Percentiles rank a stretch among this genome's conserved stretches.
phyloP scores from a whole-genome alignment of 2,113 vertebrate genomes.

The Mionectes macconnelli region DNA sequence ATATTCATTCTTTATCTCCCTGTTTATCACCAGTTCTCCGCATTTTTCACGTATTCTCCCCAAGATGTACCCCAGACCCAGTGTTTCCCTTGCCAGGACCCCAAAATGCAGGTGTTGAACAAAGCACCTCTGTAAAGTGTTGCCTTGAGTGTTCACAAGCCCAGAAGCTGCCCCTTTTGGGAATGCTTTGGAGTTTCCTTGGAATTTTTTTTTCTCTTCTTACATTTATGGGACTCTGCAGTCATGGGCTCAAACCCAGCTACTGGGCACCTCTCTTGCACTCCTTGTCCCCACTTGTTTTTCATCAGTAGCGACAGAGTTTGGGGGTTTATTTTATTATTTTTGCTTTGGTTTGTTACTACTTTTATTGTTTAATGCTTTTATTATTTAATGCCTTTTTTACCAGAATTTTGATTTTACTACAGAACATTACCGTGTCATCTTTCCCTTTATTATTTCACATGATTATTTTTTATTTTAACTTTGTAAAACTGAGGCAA shows the following conservation, averaged over 20 bases:
- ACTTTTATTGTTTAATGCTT: background rate
- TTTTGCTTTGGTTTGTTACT: background rate
- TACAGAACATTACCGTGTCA: background rate
- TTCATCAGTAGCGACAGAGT: background rate
- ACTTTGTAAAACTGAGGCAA: background rate
- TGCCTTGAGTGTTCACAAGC: background rate
- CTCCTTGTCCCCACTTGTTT: background rate
- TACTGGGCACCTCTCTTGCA: background rate
- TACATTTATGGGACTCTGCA: background rate
- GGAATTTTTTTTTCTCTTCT: background rate
- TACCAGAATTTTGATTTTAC: background rate
- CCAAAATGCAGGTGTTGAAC: background rate
- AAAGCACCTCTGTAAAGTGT: background rate
- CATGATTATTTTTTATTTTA: background rate
- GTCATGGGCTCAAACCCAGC: rapidly evolving
- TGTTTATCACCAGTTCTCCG: background rate
- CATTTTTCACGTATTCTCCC: rapidly evolving
- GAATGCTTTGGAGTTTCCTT: background rate
- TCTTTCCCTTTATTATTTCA: background rate
- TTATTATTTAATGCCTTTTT: background rate
- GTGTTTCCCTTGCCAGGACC: rapidly evolving
- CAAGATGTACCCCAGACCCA: background rate
- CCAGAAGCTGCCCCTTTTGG: background rate
- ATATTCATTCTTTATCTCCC: background rate
- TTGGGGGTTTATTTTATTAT: background rate